Conservation (phyloP, 1,140 invertebrate genomes). For the Pseudobourletiella spinata region DNA sequence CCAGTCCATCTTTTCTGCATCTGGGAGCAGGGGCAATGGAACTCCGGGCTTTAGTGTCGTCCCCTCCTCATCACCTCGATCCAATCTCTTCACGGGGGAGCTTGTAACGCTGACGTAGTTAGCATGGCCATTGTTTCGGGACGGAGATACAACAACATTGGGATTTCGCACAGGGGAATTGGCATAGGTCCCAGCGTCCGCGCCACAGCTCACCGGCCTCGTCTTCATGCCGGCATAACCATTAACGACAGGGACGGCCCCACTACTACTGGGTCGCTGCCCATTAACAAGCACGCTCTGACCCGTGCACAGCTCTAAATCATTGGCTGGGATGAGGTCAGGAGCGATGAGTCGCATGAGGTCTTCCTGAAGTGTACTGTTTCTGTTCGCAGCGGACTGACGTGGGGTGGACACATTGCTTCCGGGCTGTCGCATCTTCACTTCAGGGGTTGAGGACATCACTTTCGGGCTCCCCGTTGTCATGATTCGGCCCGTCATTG, state of each 20-base stretch:
- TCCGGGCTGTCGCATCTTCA: constrained; percentile 44
- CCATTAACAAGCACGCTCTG: background rate
- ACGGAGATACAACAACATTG: background rate
- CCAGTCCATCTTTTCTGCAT: constrained; percentile 12
- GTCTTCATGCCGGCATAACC: background rate
- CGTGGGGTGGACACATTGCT: constrained; percentile 37
- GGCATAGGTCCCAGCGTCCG: constrained; percentile 1
- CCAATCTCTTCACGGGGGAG: background rate
- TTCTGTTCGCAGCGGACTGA: constrained; percentile 52
- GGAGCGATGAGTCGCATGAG: constrained; percentile 80
- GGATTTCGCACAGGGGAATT: background rate
- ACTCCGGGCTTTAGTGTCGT: too few species aligned
- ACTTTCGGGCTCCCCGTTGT: constrained; percentile 22
- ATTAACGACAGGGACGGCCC: background rate
- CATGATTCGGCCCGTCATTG: constrained; percentile 13
- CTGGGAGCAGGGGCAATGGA: constrained; percentile 4
- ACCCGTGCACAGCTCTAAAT: background rate
- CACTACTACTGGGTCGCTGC: constrained; percentile 10
- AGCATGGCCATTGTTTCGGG: background rate
- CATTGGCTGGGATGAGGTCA: constrained; percentile 45
- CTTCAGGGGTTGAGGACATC: constrained; percentile 2
- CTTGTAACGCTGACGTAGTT: background rate
- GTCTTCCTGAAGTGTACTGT: constrained; percentile 72
- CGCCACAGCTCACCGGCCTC: constrained; percentile 19
- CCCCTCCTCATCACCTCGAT: background rate